Evolutionary conservation across 2,113 vertebrate species (phyloP).

Genomic region (Lepidothrix coronata): DNA sequence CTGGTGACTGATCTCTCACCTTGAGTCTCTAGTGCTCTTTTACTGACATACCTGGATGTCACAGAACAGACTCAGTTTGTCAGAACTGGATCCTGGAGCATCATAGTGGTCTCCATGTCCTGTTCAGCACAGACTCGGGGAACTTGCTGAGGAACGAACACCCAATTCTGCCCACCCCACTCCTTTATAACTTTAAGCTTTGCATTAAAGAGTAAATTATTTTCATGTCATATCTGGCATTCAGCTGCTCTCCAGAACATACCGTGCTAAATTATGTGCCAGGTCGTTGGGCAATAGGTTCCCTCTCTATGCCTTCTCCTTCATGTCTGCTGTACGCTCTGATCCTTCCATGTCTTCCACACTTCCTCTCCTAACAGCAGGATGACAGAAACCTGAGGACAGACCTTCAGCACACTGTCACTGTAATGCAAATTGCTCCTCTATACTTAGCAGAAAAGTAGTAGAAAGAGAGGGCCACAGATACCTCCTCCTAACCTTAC

Average conservation of each 20-base stretch:
- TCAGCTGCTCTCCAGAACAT: neutral
- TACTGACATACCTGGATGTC: neutral
- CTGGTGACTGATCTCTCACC: slow-evolving; percentile 20
- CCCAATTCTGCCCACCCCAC: neutral
- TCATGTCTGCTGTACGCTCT: neutral
- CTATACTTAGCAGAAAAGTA: neutral
- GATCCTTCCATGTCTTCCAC: neutral
- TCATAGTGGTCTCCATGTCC: neutral
- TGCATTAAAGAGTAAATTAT: neutral
- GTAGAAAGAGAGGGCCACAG: neutral
- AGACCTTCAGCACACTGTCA: neutral
- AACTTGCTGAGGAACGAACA: neutral
- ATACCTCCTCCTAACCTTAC: neutral
- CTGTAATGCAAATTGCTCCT: neutral
- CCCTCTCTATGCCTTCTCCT: neutral
- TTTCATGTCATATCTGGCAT: neutral
- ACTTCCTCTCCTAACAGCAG: neutral
- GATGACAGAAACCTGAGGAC: neutral
- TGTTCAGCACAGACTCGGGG: neutral
- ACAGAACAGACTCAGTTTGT: neutral
- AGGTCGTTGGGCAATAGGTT: accelerated
- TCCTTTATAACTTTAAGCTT: neutral
- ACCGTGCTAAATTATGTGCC: neutral
- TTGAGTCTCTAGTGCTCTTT: slow-evolving; percentile 11
- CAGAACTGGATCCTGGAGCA: neutral